These are phyloP conservation scores for Drosophila subsilvestris DNA, from an alignment of 2,888 invertebrate genomes.

Conservation along the genomic window DNA sequence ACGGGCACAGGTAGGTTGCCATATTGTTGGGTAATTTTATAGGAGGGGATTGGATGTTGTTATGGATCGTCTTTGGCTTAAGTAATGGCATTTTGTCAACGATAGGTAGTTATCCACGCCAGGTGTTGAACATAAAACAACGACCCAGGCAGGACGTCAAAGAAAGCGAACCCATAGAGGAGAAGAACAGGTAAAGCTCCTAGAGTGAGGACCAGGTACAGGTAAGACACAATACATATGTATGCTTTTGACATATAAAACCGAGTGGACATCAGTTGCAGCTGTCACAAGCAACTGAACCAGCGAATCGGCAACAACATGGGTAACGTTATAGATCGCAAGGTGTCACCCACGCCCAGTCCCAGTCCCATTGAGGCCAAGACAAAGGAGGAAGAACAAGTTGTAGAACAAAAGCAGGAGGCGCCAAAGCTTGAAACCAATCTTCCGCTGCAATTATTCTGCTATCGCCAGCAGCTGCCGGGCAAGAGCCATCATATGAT, in stretches of 20 bases:
- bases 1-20: not conserved
- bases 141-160: not conserved
- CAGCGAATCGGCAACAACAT: slow-evolving; percentile 36
- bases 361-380: not conserved
- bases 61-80: slow-evolving; percentile 10
- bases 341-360: slow-evolving; percentile 16
- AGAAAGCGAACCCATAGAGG: not conserved
- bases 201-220: not conserved
- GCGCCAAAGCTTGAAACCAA: slow-evolving; percentile 31
- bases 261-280: slow-evolving; percentile 33
- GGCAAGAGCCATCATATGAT: slow-evolving; percentile 59
- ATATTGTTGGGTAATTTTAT: slow-evolving; percentile 9
- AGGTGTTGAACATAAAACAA: slow-evolving; percentile 36
- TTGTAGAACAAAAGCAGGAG: not conserved
- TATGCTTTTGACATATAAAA: slow-evolving; percentile 38
- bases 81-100: slow-evolving; percentile 17
- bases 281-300: slow-evolving; percentile 58
- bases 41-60: slow-evolving; percentile 16
- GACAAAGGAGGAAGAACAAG: not conserved
- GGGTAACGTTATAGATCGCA: slow-evolving; percentile 54
- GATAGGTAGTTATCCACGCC: slow-evolving; percentile 32
- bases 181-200: slow-evolving; percentile 11
- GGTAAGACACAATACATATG: not conserved
- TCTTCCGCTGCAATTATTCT: slow-evolving; percentile 61
- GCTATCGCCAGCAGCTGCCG: slow-evolving; percentile 67